Evolutionary conservation across 1,140 invertebrate species (phyloP), one percentile per base, ranked within the genome.

Genomic region (Drosophila varians): DNA sequence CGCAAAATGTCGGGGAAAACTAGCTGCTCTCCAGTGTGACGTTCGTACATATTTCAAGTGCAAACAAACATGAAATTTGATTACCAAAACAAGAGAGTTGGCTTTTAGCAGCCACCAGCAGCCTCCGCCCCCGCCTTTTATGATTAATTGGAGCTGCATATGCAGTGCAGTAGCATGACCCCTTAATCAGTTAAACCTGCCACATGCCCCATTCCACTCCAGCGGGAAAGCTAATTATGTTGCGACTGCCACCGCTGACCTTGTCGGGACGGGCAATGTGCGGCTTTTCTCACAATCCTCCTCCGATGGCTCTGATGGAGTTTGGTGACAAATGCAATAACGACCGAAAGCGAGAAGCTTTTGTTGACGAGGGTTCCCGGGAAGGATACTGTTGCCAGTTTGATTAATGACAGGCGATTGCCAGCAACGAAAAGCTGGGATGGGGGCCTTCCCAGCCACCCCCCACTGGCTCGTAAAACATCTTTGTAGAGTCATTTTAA

Each of bases 391-490:
- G 75, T 54, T 56, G 75, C 64, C 64, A 58, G 73, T 84, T 84
- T 86, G 80, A 86, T 86, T 86, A 86, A 86, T 86, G 80, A 77
- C 60, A 19, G 14, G 34, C 82, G 82, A 87, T 84, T 84, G 68
- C 77, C 47, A 51, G 69, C 11, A 68, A 73, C 52, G 69, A 55
- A 79, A 19, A 12, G 5, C n/a, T n/a, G 54, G 28, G 47, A 7
- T 23, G 49, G 19, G 31, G 26, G 25, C 55, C n/a, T 5, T 2
- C 4, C 36, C 36, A 12, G 7, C 36, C 36, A 38, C 12, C 28
- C 28, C 12, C 28, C 28, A 42, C 40, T 31, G 38, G 46, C 57
- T 40, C 70, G 61, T 62, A 73, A 73, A 60, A 62, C 75, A 77
- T 38, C 36, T 21, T n/a, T 14, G 9, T 9, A 49, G 54, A 70